These are phyloP conservation scores for Tenrec ecaudatus DNA, from an alignment of 2,113 vertebrate genomes.

Conservation along the genomic window DNA sequence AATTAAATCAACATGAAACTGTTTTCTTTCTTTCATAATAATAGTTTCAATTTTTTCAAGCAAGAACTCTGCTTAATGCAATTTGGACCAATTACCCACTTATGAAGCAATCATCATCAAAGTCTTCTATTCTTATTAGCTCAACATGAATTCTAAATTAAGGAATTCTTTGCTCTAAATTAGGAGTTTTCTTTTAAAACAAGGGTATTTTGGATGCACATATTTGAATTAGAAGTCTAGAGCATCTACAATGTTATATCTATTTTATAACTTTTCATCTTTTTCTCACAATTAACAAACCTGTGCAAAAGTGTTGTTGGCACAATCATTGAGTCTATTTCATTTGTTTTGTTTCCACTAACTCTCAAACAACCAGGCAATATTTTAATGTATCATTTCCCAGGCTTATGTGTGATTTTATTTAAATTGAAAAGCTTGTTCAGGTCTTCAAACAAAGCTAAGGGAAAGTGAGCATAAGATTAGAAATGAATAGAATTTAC, in stretches of 20 bases:
- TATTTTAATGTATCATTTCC: neutral
- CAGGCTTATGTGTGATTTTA: neutral
- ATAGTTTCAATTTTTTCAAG: neutral
- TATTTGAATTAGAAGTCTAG: neutral
- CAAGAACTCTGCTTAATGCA: neutral
- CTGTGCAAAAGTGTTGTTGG: too few species aligned
- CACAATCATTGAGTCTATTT: neutral
- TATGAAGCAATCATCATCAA: neutral
- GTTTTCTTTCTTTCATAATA: constrained; percentile 19
- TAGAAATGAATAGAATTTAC: neutral
- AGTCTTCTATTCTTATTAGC: neutral
- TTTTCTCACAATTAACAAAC: too few species aligned
- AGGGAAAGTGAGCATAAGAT: neutral
- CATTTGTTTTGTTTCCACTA: constrained; percentile 17
- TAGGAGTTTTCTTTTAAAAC: neutral
- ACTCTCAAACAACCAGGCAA: neutral
- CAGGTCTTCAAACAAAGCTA: neutral
- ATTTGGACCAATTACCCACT: neutral
- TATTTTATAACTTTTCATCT: neutral
- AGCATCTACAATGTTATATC: neutral
- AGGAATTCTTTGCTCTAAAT: neutral
- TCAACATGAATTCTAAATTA: neutral
- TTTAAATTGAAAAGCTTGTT: neutral
- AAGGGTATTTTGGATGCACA: neutral
- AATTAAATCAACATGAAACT: neutral